These are phyloP conservation scores for Hoplodrina ambigua DNA, from an alignment of 2,888 invertebrate genomes.

Conservation along the genomic window DNA sequence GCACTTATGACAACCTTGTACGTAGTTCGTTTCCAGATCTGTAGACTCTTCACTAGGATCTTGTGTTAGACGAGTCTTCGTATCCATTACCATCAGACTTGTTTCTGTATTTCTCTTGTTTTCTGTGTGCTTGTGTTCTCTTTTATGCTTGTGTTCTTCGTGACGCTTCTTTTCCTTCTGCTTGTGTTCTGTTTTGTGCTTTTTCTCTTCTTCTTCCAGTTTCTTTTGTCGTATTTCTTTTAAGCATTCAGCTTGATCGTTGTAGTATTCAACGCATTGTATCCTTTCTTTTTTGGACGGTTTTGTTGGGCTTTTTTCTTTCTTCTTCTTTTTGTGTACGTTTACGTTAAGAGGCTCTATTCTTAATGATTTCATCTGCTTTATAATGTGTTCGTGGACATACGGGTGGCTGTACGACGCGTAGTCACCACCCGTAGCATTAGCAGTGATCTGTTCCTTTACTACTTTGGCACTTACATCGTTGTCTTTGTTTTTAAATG, in stretches of 20 bases:
- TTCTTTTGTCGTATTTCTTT: conserved; percentile 86
- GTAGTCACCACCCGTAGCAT: conserved; percentile 75
- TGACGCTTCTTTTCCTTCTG: conserved; percentile 77
- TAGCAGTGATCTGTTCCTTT: conserved; percentile 69
- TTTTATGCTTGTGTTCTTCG: conserved; percentile 81
- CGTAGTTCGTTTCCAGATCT: conserved; percentile 80
- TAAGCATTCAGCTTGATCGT: conserved; percentile 91
- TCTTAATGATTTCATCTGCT: conserved; percentile 87
- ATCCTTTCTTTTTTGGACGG: conserved; percentile 81
- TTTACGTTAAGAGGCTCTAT: conserved; percentile 86
- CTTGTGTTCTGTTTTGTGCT: conserved; percentile 79
- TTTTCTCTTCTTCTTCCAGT: conserved; percentile 81
- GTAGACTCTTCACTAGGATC: conserved; percentile 86
- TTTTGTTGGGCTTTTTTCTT: conserved; percentile 80
- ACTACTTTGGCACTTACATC: conserved; percentile 79
- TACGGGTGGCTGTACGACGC: conserved; percentile 80
- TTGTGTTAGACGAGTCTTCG: conserved; percentile 78
- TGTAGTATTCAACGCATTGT: conserved; percentile 91
- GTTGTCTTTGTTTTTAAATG: conserved; percentile 81
- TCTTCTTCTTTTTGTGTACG: conserved; percentile 78
- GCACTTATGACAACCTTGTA: conserved; percentile 87
- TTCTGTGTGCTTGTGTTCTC: conserved; percentile 78
- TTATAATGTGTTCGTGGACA: conserved; percentile 87
- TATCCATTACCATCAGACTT: conserved; percentile 79
- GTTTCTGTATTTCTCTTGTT: conserved; percentile 81